These are phyloP conservation scores for Lycaena phlaeas DNA, from an alignment of 2,888 invertebrate genomes.

Conservation along the genomic window DNA sequence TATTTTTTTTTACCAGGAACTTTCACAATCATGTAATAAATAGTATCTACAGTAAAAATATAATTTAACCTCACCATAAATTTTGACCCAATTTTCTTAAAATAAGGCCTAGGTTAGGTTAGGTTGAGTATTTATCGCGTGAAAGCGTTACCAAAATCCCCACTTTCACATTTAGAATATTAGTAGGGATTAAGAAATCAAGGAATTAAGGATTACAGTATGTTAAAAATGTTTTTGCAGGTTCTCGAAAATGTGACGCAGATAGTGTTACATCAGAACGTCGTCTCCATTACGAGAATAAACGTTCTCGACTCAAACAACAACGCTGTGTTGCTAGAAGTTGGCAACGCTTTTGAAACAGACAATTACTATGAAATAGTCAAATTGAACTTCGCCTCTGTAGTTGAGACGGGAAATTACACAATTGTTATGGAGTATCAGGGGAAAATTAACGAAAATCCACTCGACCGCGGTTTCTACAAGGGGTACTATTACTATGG, in stretches of 20 bases:
- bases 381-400: slow-evolving; percentile 37
- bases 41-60: too few species aligned
- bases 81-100: too few species aligned
- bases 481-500: slow-evolving; percentile 50
- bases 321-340: slow-evolving; percentile 30
- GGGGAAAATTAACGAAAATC: slow-evolving; percentile 49
- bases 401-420: slow-evolving; percentile 38
- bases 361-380: slow-evolving; percentile 48
- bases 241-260: slow-evolving; percentile 38
- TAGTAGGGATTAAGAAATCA: too few species aligned
- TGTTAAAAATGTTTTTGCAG: slow-evolving; percentile 32
- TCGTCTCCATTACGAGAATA: slow-evolving; percentile 37
- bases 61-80: too few species aligned
- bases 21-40: too few species aligned
- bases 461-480: slow-evolving; percentile 56
- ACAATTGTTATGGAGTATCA: slow-evolving; percentile 37
- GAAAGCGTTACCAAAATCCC: too few species aligned
- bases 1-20: too few species aligned
- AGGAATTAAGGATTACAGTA: too few species aligned
- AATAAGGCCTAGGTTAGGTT: too few species aligned
- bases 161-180: too few species aligned
- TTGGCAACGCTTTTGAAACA: slow-evolving; percentile 32
- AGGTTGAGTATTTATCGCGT: too few species aligned
- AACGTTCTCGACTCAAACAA: slow-evolving; percentile 26
- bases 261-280: slow-evolving; percentile 57